A percentile compares a stretch with the other conserved stretches of the same genome.
Evolutionary conservation across 2,797 vertebrate species (phyloP).

Genomic region (Gobionotothen gibberifrons): DNA sequence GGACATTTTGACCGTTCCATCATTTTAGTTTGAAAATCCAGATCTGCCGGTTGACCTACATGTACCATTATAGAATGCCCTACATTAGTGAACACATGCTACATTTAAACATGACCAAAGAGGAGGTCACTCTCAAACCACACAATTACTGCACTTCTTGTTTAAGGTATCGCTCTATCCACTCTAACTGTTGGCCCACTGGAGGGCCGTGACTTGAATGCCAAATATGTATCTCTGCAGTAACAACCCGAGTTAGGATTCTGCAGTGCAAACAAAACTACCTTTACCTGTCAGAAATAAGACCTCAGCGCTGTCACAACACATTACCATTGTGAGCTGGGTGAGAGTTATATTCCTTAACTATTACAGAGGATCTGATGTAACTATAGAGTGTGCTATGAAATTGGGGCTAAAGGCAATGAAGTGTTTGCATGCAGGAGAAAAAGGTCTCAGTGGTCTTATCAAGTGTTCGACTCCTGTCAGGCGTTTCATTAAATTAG

Average conservation of each 20-base stretch:
- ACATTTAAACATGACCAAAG: slow-evolving; percentile 16
- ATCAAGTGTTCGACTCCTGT: background rate
- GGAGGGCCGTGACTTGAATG: slow-evolving; percentile 51
- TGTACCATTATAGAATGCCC: background rate
- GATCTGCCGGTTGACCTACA: slow-evolving; percentile 4
- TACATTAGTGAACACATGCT: slow-evolving; percentile 24
- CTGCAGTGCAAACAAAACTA: slow-evolving; percentile 43
- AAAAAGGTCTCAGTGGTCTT: slow-evolving; percentile 2
- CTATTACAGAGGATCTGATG: slow-evolving; percentile 41
- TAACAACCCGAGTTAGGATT: slow-evolving; percentile 33
- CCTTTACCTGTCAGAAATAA: slow-evolving; percentile 33
- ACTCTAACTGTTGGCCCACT: slow-evolving; percentile 49
- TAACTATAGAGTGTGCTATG: slow-evolving; percentile 18
- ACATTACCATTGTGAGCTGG: slow-evolving; percentile 11
- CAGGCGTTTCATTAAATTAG: slow-evolving; percentile 23
- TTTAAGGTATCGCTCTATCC: slow-evolving; percentile 42
- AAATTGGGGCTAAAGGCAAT: slow-evolving; percentile 31
- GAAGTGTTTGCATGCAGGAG: slow-evolving; percentile 11
- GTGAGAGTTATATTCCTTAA: slow-evolving; percentile 19
- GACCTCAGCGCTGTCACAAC: slow-evolving; percentile 27
- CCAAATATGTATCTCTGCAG: slow-evolving; percentile 43
- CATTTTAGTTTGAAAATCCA: slow-evolving; percentile 14
- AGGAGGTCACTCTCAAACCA: slow-evolving; percentile 38
- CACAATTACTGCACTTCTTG: slow-evolving; percentile 49
- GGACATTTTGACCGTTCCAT: slow-evolving; percentile 9